Evolutionary conservation across 2,797 vertebrate genomes (phyloP), one percentile per base, ranked within the genome.

Genomic region (Erithacus rubecula): DNA sequence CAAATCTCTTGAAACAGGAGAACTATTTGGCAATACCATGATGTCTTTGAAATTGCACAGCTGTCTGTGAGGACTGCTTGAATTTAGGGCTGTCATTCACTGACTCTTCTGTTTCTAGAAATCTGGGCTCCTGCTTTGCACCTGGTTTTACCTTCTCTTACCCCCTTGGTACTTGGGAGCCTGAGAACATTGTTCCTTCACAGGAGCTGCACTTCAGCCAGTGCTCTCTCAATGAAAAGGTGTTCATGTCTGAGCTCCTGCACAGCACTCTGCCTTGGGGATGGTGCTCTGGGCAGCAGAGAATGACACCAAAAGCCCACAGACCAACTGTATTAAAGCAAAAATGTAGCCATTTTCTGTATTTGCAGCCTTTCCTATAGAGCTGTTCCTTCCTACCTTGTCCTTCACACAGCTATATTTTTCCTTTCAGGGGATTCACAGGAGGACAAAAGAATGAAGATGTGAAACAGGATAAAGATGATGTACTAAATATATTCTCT

Each of bases 401-500:
- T 81, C 58, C 92, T 47, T 93, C 29, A n/a, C 9, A 6, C 43
- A 52, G 55, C 59, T 6, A 18, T 5, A 1, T 71, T 62, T 68
- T 44, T 85, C 65, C 68, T 96, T 86, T 70, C 97, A 99, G 99
- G 97, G 98, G 99, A 24, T 99, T 99, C 95, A 98, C 99, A 2
- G 99, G 99, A 37, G 98, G 98, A 87, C 98, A 98, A 47, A 99
- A 98, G 96, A 95, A 97, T 12, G 99, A 99, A 87, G 99, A 99
- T 76, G 91, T 96, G 29, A 99, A 99, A 95, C 98, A 98, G 89
- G 99, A 99, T 67, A 99, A 99, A 89, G 99, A 99, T 10, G 97
- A 99, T 51, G 98, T 99, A 52, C 98, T 99, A 94, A 99, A 99
- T 96, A 99, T 99, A 94, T 99, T 99, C 98, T 99, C 99, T 0